Conservation (phyloP, 2,888 invertebrate genomes). For the Xestia rhomboidea region DNA sequence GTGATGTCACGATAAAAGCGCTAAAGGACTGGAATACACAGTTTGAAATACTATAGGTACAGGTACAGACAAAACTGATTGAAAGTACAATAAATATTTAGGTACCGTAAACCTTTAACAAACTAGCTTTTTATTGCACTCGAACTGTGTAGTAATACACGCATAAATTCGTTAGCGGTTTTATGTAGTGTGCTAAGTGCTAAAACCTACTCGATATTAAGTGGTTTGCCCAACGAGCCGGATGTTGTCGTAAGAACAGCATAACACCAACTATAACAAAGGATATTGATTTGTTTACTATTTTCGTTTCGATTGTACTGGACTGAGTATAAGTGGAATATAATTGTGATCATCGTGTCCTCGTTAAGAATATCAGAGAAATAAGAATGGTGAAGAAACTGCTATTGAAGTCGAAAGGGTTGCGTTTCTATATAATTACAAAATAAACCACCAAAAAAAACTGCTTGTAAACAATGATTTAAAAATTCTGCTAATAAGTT, state of each 20-base stretch:
- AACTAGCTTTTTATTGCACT: constrained; percentile 5
- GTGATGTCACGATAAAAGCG: not conserved
- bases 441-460: not conserved
- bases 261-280: constrained; percentile 62
- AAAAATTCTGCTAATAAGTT: not conserved
- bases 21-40: not conserved
- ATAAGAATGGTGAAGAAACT: not conserved
- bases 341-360: not conserved
- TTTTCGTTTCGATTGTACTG: constrained; percentile 54
- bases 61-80: not conserved
- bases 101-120: not conserved
- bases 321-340: not conserved
- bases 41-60: not conserved
- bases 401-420: not conserved
- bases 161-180: constrained; percentile 29
- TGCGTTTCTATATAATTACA: not conserved
- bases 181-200: constrained; percentile 36
- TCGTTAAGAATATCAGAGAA: not conserved
- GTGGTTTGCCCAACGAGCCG: constrained; percentile 52
- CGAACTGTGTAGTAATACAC: constrained; percentile 26
- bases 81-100: not conserved
- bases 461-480: not conserved
- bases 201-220: constrained; percentile 53
- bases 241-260: constrained; percentile 56
- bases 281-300: constrained; percentile 62